Percentiles rank a stretch among this genome's conserved stretches.
Conservation (phyloP, 2,113 vertebrate species). For the Cyphomyrus discorhynchus region DNA sequence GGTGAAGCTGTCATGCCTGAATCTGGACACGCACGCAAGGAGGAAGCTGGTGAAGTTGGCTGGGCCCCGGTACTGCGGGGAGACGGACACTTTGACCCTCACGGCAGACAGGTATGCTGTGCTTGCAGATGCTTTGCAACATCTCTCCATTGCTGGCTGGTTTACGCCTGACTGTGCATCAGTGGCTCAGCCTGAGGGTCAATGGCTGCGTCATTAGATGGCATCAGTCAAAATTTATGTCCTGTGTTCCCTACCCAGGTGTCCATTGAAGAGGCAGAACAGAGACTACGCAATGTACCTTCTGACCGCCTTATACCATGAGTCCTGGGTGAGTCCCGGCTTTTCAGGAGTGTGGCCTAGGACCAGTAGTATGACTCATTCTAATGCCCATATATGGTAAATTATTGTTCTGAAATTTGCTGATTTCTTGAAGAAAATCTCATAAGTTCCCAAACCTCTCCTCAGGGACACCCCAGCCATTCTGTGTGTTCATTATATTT, state of each 20-base stretch:
- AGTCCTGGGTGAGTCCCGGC: conserved; percentile 83
- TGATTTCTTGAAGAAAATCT: neutral
- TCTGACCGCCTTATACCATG: conserved; percentile 91
- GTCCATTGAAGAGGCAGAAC: conserved; percentile 85
- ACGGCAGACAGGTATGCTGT: conserved; percentile 70
- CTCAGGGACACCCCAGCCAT: neutral
- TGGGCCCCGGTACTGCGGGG: conserved; percentile 71
- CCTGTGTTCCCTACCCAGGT: conserved; percentile 57
- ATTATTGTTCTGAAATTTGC: neutral
- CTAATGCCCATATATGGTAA: neutral
- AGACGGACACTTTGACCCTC: conserved; percentile 76
- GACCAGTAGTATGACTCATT: conserved; percentile 6
- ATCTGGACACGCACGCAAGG: conserved; percentile 84
- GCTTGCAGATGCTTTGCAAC: neutral
- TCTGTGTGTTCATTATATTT: neutral
- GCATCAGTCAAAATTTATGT: neutral
- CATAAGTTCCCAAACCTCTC: neutral
- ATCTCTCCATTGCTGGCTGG: neutral
- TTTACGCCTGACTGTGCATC: neutral
- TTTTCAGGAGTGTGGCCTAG: neutral
- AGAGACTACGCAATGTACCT: conserved; percentile 84
- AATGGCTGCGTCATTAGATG: neutral
- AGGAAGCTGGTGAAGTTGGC: conserved; percentile 86
- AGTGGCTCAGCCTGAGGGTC: neutral
- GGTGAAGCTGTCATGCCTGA: conserved; percentile 82